Conservation (phyloP, 2,888 invertebrate species). For the Litoditis marina region DNA sequence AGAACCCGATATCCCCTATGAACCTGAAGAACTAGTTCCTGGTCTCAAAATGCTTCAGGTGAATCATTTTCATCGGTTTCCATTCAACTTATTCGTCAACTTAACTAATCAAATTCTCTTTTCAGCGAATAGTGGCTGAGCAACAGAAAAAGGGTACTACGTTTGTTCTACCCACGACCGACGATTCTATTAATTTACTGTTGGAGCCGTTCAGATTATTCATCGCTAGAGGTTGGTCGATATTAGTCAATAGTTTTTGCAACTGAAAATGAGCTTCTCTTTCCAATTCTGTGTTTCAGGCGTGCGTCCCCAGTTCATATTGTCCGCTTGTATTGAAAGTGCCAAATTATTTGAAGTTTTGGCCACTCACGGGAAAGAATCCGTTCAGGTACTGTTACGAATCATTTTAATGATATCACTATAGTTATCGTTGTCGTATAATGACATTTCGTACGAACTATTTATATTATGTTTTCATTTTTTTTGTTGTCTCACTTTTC, state of each 20-base stretch:
- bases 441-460: too few species aligned
- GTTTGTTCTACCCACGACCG: constrained; percentile 21
- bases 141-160: constrained; percentile 15
- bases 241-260: too few species aligned
- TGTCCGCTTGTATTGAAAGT: constrained; percentile 1
- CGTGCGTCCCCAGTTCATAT: constrained; percentile 6
- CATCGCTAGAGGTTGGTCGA: not conserved
- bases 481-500: too few species aligned
- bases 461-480: too few species aligned
- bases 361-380: constrained; percentile 3
- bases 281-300: constrained; percentile 3
- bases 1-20: too few species aligned
- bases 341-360: constrained; percentile 10
- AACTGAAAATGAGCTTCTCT: too few species aligned
- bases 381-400: too few species aligned
- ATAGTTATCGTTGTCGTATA: too few species aligned
- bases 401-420: too few species aligned
- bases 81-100: too few species aligned
- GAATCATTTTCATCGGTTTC: too few species aligned
- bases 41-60: constrained; percentile 22
- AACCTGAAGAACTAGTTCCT: constrained; percentile 20
- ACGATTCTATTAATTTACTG: constrained; percentile 4
- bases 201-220: constrained; percentile 9
- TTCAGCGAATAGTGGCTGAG: constrained; percentile 23
- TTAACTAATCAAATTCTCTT: too few species aligned